A percentile compares a stretch with the other conserved stretches of the same genome.
Evolutionary conservation across 2,888 invertebrate species (phyloP).

Genomic region (Volucella inanis): DNA sequence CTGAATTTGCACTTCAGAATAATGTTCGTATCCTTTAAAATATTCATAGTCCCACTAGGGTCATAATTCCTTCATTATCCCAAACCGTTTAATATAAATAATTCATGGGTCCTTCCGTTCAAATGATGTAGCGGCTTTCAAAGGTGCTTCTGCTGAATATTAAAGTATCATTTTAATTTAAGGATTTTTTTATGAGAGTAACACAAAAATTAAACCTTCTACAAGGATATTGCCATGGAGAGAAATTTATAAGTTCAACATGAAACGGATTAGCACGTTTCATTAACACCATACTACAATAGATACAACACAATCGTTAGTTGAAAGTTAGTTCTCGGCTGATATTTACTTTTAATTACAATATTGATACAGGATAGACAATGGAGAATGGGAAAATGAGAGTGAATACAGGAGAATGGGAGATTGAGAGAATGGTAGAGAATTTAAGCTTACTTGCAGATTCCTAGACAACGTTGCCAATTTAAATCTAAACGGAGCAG

Average conservation of each 20-base stretch:
- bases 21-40: too few species aligned
- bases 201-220: background rate
- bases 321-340: slow-evolving; percentile 65
- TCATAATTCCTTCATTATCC: background rate
- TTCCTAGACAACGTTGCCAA: slow-evolving; percentile 4
- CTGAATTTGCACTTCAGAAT: too few species aligned
- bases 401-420: slow-evolving; percentile 30
- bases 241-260: slow-evolving; percentile 35
- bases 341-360: slow-evolving; percentile 72
- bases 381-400: slow-evolving; percentile 37
- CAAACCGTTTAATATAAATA: slow-evolving; percentile 7
- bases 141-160: background rate
- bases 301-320: slow-evolving; percentile 44
- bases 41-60: background rate
- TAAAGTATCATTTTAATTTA: background rate
- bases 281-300: slow-evolving; percentile 27
- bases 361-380: slow-evolving; percentile 44
- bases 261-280: slow-evolving; percentile 27
- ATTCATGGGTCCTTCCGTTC: slow-evolving; percentile 4
- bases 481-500: too few species aligned
- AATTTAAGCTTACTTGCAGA: slow-evolving; percentile 8
- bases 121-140: background rate
- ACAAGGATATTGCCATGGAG: background rate
- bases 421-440: background rate
- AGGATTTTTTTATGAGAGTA: too few species aligned